Conservation (phyloP, 1,140 invertebrate genomes). For the Himalopsyche phryganea region DNA sequence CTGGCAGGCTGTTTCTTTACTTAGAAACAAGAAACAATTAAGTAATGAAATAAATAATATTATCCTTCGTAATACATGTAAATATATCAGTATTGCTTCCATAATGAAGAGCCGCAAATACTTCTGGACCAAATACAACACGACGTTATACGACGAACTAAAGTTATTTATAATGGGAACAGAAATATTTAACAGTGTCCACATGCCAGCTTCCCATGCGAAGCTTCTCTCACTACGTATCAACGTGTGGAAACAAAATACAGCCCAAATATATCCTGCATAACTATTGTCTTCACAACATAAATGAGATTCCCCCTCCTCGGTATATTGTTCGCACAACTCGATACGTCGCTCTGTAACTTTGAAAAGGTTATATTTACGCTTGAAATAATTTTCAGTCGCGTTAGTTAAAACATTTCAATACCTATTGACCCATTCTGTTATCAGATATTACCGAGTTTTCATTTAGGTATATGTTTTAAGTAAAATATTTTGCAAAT, state of each 20-base stretch:
- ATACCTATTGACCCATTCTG: too few species aligned
- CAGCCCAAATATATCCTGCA: constrained; percentile 26
- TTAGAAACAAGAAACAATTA: too few species aligned
- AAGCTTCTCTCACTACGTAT: background rate
- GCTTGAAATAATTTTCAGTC: too few species aligned
- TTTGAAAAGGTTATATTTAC: too few species aligned
- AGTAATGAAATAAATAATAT: too few species aligned
- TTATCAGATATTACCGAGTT: too few species aligned
- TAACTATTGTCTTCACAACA: constrained; percentile 32
- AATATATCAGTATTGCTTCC: background rate
- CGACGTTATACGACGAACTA: constrained; percentile 22
- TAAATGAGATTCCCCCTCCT: constrained; percentile 30
- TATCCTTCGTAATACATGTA: background rate
- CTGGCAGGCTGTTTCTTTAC: too few species aligned
- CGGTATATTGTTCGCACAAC: constrained; percentile 22
- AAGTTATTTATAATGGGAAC: constrained; percentile 27
- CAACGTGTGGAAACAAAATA: constrained; percentile 23
- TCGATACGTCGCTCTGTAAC: constrained; percentile 19
- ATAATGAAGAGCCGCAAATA: background rate
- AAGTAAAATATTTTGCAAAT: too few species aligned
- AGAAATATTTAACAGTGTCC: constrained; percentile 24
- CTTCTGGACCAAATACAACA: background rate
- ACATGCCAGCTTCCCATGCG: constrained; percentile 21
- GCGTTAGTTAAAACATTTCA: background rate
- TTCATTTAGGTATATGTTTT: too few species aligned